These are phyloP conservation scores for Calephelis virginiensis DNA, from an alignment of 1,140 invertebrate genomes.

Conservation along the genomic window DNA sequence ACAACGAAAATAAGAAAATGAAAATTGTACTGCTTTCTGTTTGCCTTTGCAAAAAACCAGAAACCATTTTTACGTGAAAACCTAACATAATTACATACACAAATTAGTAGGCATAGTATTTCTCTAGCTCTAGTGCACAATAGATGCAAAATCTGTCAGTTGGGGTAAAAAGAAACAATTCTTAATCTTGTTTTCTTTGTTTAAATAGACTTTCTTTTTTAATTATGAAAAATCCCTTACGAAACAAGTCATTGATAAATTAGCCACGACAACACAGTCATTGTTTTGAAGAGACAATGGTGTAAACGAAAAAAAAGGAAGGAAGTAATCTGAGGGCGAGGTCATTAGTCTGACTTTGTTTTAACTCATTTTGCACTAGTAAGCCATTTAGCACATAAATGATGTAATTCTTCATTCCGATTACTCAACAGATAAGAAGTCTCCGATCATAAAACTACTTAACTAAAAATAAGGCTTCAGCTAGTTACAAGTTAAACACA, in stretches of 20 bases:
- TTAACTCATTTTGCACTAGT: constrained; percentile 9
- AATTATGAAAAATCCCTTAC: constrained; percentile 30
- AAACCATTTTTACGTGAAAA: too few species aligned
- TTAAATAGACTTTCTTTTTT: constrained; percentile 14
- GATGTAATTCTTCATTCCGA: constrained; percentile 1
- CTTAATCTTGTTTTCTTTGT: too few species aligned
- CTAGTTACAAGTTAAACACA: too few species aligned
- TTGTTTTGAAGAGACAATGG: constrained; percentile 57
- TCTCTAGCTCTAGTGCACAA: too few species aligned
- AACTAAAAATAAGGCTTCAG: background rate
- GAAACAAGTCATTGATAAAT: constrained; percentile 43
- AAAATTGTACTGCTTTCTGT: too few species aligned
- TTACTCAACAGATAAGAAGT: background rate
- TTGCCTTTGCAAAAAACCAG: too few species aligned
- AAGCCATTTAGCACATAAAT: constrained; percentile 4
- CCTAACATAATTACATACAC: too few species aligned
- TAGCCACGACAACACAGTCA: constrained; percentile 41
- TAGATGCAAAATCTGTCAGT: too few species aligned
- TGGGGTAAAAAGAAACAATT: too few species aligned
- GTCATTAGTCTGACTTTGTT: constrained; percentile 35
- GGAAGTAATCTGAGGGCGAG: constrained; percentile 34
- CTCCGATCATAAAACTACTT: background rate
- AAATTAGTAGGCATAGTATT: too few species aligned
- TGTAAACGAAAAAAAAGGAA: constrained; percentile 41
- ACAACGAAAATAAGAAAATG: too few species aligned